Base-by-base conservation (phyloP, 2,113 vertebrate genomes). In the Mobula birostris region DNA sequence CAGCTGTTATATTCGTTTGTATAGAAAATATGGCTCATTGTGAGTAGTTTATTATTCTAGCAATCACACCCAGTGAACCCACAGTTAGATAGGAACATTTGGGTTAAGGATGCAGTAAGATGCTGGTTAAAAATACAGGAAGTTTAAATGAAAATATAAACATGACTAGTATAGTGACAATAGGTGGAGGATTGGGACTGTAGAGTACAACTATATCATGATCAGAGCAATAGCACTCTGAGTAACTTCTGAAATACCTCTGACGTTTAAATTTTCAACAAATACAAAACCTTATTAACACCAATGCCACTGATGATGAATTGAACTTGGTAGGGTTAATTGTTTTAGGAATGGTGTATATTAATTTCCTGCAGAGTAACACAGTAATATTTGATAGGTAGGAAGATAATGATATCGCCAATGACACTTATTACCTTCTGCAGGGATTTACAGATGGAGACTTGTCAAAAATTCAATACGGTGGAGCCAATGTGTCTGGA, bases 361-460 rank as follows among this genome's bases (percentile, higher is more conserved):
- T 90, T 90, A 6, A 90, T 68, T 90, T 90, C 85, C 29, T 66
- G n/a, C 61, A 66, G 15, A 66, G 6, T 66, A 68, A 66, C 61
- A 66, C n/a, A 66, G 61, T n/a, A 90, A 32, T 90, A 66, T 66
- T 63, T 8, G 29, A 68, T 90, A 14, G 61, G 61, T 32, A 90
- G 29, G 11, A 15, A 79, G 61, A 17, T 68, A 17, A 63, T n/a
- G 3, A 11, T 56, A 58, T 36, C n/a, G n/a, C 66, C 85, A 32
- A 15, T 32, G n/a, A 17, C 14, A 29, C 5, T 93, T 93, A 29
- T 93, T 72, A 48, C 19, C 70, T 93, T 36, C 70, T 95, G 80
- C 95, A 99, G 99, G 99, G 99, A 91, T 99, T 99, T 96, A 97
- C 98, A 87, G 99, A 99, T 94, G 98, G 98, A 94, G 99, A 99